Base-by-base conservation (phyloP, 2,113 vertebrate genomes). In the Salvelinus sp. region DNA sequence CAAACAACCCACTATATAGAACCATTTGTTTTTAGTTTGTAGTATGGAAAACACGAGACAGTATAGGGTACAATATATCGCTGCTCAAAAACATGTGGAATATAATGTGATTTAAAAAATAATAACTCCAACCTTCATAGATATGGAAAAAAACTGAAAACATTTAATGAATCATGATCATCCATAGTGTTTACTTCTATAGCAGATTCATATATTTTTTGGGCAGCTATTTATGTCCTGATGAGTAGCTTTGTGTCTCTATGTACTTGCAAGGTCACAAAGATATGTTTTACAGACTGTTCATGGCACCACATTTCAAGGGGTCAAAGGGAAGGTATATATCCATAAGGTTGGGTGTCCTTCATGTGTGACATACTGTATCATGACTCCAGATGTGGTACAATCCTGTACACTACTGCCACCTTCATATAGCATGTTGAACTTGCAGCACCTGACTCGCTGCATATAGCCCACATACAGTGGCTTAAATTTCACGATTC, bases 401-500 rank as follows among this genome's bases (percentile, higher is more conserved):
- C 18, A 63, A 9, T 76, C 68, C 27, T 63, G 63, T 83, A 33
- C 60, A 67, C 80, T 70, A 30, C 69, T 73, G 75, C 67, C 67
- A 13, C 7, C 58, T 73, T 33, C 14, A 77, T 20, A 47, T 27
- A 28, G 27, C 27, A 12, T 62, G 22, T 0, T 71, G 62, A 33
- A 38, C 30, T 44, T 23, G 33, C 44, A 33, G n/a, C 10, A 65
- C 22, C 10, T 66, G 38, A 22, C 62, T 57, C 6, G 25, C 23
- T 27, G 6, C n/a, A 16, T 25, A 20, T 62, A 62, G 58, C 58
- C 58, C 2, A 62, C n/a, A 54, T 22, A 62, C n/a, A 6, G 6
- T 62, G 2, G n/a, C 20, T 62, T 62, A 2, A 62, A 23, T 23
- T 62, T n/a, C 20, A 22, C 6, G 4, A 9, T 62, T 62, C 58